Conservation (phyloP, 2,113 vertebrate species). For the Leptosomus discolor region DNA sequence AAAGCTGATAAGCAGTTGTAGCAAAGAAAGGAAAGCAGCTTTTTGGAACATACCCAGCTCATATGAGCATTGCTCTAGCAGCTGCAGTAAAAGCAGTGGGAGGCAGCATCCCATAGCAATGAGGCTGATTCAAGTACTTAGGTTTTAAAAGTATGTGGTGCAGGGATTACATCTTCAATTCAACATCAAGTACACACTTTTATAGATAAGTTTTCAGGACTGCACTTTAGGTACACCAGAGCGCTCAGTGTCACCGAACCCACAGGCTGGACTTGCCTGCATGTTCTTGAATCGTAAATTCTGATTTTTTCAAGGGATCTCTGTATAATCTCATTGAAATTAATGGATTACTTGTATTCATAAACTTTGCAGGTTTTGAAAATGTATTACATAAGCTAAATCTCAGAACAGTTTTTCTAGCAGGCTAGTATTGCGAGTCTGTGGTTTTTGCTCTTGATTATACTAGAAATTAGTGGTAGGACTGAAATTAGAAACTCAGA, state of each 20-base stretch:
- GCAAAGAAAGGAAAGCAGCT: slow-evolving; percentile 4
- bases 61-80: neutral
- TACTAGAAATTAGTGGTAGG: neutral
- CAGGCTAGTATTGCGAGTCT: neutral
- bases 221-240: neutral
- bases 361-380: neutral
- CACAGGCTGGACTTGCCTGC: neutral
- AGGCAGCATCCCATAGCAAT: slow-evolving; percentile 44
- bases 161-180: neutral
- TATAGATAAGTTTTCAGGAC: neutral
- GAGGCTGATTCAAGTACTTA: neutral
- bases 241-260: neutral
- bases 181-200: neutral
- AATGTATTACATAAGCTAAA: neutral
- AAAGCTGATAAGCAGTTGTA: neutral
- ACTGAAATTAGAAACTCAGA: neutral
- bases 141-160: neutral
- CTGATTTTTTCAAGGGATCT: neutral
- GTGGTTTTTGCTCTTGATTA: neutral
- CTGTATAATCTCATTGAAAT: neutral
- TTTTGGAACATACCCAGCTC: slow-evolving; percentile 42
- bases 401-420: neutral
- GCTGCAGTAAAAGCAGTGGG: slow-evolving; percentile 36
- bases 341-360: neutral
- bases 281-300: neutral